phyloP scores from a whole-genome alignment of 64 coral and sea anemone genomes.

The Montipora foliosa region DNA sequence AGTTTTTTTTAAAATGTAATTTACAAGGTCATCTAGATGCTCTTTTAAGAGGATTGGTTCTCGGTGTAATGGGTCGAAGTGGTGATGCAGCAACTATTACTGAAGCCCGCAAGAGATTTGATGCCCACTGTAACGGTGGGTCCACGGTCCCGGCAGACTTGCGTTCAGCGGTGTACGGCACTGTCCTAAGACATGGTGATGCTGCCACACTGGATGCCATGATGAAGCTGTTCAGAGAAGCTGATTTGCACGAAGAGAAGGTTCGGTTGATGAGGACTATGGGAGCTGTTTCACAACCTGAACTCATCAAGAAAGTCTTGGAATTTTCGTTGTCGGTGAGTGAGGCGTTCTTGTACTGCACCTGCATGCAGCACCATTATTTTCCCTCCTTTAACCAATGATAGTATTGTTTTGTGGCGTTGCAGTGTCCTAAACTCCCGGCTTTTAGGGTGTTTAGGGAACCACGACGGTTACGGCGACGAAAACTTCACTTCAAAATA shows the following conservation, averaged over 20 bases:
- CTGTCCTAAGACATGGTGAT: slow-evolving; percentile 88
- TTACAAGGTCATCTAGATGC: slow-evolving; percentile 90
- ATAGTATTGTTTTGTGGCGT: no score
- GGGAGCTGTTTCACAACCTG: slow-evolving; percentile 82
- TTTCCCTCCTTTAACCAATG: no score
- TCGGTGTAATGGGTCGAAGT: slow-evolving; percentile 83
- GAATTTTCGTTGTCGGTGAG: slow-evolving; percentile 93
- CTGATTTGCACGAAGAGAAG: slow-evolving; percentile 90
- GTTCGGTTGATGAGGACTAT: slow-evolving; percentile 89
- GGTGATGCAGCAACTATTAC: slow-evolving; percentile 74
- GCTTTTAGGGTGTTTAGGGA: no score
- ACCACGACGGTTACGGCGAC: no score
- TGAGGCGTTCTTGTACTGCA: not conserved
- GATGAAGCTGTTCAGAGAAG: slow-evolving; percentile 75
- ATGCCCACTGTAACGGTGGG: slow-evolving; percentile 83
- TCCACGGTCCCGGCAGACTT: slow-evolving; percentile 81
- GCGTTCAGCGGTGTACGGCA: slow-evolving; percentile 86
- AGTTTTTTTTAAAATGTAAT: not conserved
- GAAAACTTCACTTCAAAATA: no score
- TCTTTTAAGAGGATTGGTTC: slow-evolving; percentile 83
- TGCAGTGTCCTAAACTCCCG: no score
- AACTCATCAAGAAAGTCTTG: slow-evolving; percentile 91
- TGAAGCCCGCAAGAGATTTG: slow-evolving; percentile 87
- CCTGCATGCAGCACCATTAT: no score
- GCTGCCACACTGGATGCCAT: slow-evolving; percentile 56